Percentiles rank a stretch among this genome's conserved stretches.
Evolutionary conservation across 2,888 invertebrate species (phyloP).

Genomic region (Stenurella melanura): DNA sequence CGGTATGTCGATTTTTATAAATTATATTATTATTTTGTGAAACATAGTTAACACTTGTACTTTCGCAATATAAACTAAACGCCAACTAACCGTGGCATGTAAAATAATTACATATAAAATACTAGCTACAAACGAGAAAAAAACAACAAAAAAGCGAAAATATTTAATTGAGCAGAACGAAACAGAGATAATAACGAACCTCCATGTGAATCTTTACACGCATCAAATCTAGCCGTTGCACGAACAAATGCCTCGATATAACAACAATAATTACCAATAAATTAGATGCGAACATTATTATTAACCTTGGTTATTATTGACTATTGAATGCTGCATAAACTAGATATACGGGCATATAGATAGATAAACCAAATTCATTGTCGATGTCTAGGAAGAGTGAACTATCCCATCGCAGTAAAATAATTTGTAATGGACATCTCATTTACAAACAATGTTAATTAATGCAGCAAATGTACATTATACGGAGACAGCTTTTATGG

Average conservation of each 20-base stretch:
- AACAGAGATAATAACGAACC: conserved; percentile 13
- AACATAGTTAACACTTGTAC: not conserved
- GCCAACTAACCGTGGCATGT: not conserved
- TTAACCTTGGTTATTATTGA: conserved; percentile 30
- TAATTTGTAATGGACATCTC: conserved; percentile 5
- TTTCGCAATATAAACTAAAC: not conserved
- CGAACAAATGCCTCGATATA: conserved; percentile 12
- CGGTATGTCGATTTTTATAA: too few relatives aligned
- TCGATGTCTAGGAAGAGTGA: conserved; percentile 15
- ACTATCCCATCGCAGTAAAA: conserved; percentile 6
- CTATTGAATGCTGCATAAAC: conserved; percentile 12
- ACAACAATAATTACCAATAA: conserved; percentile 35
- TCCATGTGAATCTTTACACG: conserved; percentile 5
- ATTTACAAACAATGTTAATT: not conserved
- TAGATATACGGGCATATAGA: not conserved
- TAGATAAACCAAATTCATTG: conserved; percentile 14
- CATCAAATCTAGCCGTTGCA: conserved; percentile 1
- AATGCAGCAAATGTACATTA: not conserved
- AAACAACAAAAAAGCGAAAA: not conserved
- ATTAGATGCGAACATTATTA: conserved; percentile 29
- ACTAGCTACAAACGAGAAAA: not conserved
- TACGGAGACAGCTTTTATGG: not conserved
- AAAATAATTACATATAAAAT: conserved; percentile 3
- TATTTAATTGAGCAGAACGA: conserved; percentile 16
- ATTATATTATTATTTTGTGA: too few relatives aligned